Evolutionary conservation across 2,113 vertebrate genomes (phyloP).

Genomic region (Oreocharis arfaki): DNA sequence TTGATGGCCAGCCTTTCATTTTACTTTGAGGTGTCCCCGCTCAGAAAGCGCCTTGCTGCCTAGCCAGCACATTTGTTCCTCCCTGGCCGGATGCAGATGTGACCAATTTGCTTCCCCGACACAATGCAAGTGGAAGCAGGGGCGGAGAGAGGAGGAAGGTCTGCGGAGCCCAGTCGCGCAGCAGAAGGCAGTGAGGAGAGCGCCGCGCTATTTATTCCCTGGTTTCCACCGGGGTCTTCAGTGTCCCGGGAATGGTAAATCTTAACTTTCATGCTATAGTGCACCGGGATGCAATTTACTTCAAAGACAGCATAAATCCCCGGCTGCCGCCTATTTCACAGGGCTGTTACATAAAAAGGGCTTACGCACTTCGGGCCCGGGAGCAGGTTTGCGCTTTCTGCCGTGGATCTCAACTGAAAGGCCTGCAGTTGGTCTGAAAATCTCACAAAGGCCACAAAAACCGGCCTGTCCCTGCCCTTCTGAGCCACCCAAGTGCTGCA

Average conservation of each 20-base stretch:
- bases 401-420: conserved; percentile 7
- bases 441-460: background rate
- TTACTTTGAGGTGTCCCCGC: conserved; percentile 16
- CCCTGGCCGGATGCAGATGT: conserved; percentile 53
- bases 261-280: conserved; percentile 76
- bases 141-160: conserved; percentile 60
- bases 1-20: conserved; percentile 57
- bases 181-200: conserved; percentile 57
- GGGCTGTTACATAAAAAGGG: conserved; percentile 70
- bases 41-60: conserved; percentile 37
- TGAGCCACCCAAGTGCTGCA: background rate
- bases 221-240: conserved; percentile 67
- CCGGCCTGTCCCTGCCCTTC: background rate
- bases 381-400: conserved; percentile 11
- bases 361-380: background rate
- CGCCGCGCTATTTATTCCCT: conserved; percentile 64
- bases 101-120: conserved; percentile 38
- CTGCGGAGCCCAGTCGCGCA: conserved; percentile 37
- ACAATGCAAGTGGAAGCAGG: conserved; percentile 24
- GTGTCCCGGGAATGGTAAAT: conserved; percentile 72
- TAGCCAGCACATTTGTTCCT: conserved; percentile 53
- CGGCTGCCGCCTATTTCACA: conserved; percentile 53
- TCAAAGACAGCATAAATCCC: conserved; percentile 75
- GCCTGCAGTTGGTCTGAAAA: conserved; percentile 37
- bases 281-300: conserved; percentile 75